Conservation (phyloP, 2,797 vertebrate genomes). For the Lerista edwardsae region DNA sequence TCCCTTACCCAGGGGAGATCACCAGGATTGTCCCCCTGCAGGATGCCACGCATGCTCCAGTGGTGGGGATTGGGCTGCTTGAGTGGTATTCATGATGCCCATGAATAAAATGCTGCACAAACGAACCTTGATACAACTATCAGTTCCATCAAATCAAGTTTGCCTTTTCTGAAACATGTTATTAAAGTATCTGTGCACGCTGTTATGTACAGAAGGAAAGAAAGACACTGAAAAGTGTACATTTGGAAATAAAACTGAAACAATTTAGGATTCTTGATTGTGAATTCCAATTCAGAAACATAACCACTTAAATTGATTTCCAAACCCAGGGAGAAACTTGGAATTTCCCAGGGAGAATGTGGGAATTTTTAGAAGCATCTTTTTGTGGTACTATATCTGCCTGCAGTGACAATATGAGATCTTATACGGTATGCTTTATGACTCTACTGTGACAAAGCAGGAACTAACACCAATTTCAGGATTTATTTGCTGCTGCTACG, state of each 20-base stretch:
- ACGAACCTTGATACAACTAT: background rate
- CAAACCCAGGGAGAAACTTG: no score
- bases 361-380: background rate
- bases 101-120: background rate
- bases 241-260: background rate
- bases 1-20: no score
- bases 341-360: no score
- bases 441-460: background rate
- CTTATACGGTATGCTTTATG: no score
- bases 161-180: background rate
- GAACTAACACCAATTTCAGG: background rate
- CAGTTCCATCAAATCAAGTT: background rate
- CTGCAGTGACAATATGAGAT: background rate
- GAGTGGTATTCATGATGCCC: background rate
- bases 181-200: background rate
- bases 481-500: slow-evolving; percentile 4
- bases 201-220: background rate
- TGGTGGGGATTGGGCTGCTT: background rate
- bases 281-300: background rate
- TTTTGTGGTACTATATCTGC: background rate
- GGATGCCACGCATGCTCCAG: no score
- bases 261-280: background rate
- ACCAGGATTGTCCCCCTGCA: no score
- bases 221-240: background rate
- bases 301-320: no score